These are phyloP conservation scores for Limanda limanda DNA, from an alignment of 2,113 vertebrate genomes.

Conservation along the genomic window DNA sequence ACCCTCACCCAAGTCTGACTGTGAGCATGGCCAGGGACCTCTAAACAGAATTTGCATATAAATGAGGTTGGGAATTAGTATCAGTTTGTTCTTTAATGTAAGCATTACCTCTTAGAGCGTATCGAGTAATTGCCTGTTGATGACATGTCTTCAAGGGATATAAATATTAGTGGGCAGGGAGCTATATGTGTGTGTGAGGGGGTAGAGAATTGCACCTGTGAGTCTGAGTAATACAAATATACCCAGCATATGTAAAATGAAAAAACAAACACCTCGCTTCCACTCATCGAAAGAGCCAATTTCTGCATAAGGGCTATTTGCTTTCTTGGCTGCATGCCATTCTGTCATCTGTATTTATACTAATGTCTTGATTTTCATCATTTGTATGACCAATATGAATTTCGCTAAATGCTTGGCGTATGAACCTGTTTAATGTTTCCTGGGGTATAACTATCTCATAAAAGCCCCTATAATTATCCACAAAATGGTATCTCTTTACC, in stretches of 20 bases:
- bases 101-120: slow-evolving; percentile 14
- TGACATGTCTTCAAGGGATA: slow-evolving; percentile 7
- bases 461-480: background rate
- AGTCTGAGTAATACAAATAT: background rate
- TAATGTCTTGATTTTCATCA: background rate
- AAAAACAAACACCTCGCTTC: background rate
- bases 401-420: background rate
- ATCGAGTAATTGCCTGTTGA: slow-evolving; percentile 39
- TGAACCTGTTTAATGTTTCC: background rate
- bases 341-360: background rate
- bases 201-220: background rate
- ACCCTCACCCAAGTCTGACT: slow-evolving; percentile 43
- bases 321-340: background rate
- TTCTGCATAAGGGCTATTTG: background rate
- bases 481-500: background rate
- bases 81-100: slow-evolving; percentile 50
- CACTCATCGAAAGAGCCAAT: background rate
- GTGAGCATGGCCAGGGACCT: slow-evolving; percentile 19
- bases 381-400: background rate
- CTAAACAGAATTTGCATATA: slow-evolving; percentile 58
- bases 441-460: too few species aligned
- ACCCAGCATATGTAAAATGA: background rate
- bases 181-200: background rate
- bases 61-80: slow-evolving; percentile 56
- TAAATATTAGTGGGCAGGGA: background rate